Conservation (phyloP, 2,797 vertebrate genomes). For the Cebuella pygmaea region DNA sequence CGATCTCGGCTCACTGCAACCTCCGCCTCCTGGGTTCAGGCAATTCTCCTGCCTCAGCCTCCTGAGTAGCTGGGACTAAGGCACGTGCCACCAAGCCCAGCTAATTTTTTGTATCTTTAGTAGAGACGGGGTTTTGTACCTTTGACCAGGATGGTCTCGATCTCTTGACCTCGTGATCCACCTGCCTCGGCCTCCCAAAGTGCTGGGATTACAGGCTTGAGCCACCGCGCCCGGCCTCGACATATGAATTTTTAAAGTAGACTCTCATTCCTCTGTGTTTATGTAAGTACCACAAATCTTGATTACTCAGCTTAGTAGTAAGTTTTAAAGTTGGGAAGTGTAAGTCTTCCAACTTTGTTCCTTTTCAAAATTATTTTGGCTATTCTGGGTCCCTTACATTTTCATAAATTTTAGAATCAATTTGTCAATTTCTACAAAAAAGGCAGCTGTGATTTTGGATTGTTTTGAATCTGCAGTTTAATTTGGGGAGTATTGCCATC, state of each 20-base stretch:
- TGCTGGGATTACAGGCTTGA: too few relatives aligned
- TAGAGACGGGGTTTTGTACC: too few relatives aligned
- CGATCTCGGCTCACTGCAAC: too few relatives aligned
- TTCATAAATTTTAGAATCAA: not conserved
- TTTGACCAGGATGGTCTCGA: too few relatives aligned
- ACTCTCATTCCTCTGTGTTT: not conserved
- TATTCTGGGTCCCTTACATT: not conserved
- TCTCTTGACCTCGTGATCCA: too few relatives aligned
- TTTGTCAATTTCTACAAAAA: not conserved
- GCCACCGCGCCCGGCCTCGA: not conserved
- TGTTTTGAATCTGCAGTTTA: not conserved
- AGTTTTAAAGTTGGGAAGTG: not conserved
- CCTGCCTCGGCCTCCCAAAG: too few relatives aligned
- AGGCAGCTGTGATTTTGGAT: not conserved
- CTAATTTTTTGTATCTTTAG: too few relatives aligned
- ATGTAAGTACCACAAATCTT: not conserved
- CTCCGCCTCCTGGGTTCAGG: too few relatives aligned
- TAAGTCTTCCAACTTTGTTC: not conserved
- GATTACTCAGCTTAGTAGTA: not conserved
- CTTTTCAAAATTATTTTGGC: not conserved
- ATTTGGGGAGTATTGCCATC: not conserved
- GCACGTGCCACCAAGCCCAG: too few relatives aligned
- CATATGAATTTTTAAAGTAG: not conserved
- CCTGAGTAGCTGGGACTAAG: too few relatives aligned
- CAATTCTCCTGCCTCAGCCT: too few relatives aligned